A percentile compares a stretch with the other conserved stretches of the same genome.
Evolutionary conservation across 2,888 invertebrate genomes (phyloP).

Genomic region (Nephrocerus scutellatus): DNA sequence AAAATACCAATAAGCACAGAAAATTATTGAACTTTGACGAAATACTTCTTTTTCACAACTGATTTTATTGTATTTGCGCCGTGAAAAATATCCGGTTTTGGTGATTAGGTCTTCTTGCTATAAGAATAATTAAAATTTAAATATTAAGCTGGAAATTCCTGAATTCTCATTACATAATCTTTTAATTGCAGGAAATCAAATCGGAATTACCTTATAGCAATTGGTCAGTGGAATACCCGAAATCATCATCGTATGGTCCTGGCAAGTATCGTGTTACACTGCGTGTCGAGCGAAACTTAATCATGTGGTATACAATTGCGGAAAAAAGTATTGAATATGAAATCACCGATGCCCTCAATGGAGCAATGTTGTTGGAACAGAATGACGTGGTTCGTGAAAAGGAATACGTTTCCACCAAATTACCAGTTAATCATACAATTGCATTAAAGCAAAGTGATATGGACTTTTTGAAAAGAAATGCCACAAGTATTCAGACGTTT

Average conservation of each 20-base stretch:
- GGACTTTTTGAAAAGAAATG: conserved; percentile 52
- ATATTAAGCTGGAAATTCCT: too few species aligned
- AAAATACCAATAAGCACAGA: too few species aligned
- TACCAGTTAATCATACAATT: conserved; percentile 54
- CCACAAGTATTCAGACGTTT: conserved; percentile 56
- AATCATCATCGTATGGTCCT: conserved; percentile 49
- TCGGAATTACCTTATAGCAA: conserved; percentile 51
- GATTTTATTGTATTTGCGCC: too few species aligned
- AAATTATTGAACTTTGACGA: too few species aligned
- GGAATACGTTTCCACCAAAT: conserved; percentile 59
- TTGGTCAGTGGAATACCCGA: conserved; percentile 59
- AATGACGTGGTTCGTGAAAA: conserved; percentile 52
- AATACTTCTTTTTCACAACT: too few species aligned
- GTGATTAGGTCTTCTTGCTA: too few species aligned
- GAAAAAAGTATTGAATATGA: conserved; percentile 45
- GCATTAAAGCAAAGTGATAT: conserved; percentile 56
- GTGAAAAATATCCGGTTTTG: too few species aligned
- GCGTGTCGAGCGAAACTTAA: conserved; percentile 39
- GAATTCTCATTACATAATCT: too few species aligned
- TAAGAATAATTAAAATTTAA: too few species aligned
- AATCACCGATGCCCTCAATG: conserved; percentile 59
- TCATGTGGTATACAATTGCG: conserved; percentile 43
- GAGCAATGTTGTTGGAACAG: conserved; percentile 60
- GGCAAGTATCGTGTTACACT: conserved; percentile 58
- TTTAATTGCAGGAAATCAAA: conserved; percentile 36